Evolutionary conservation across 2,888 invertebrate species (phyloP).

Genomic region (Ryuthela nishihirai): DNA sequence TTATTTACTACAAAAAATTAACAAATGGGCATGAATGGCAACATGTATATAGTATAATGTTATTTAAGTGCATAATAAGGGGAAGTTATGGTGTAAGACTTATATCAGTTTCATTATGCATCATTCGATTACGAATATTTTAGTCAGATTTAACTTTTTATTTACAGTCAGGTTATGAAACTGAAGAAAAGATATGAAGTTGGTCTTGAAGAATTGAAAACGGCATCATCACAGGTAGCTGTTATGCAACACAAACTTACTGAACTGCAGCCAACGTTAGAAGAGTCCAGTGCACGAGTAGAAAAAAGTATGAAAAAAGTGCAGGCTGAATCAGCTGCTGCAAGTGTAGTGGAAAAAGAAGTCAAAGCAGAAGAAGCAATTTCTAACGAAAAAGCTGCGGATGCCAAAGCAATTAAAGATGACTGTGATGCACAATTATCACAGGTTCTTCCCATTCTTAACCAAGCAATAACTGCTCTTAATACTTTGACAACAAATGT

Average conservation of each 20-base stretch:
- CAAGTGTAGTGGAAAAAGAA: slow-evolving; percentile 90
- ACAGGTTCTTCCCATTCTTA: slow-evolving; percentile 90
- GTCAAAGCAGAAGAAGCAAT: slow-evolving; percentile 89
- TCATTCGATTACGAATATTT: too few relatives aligned
- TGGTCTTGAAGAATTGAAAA: slow-evolving; percentile 86
- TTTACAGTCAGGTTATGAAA: slow-evolving; percentile 28
- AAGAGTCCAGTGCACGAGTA: slow-evolving; percentile 81
- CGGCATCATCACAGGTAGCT: slow-evolving; percentile 83
- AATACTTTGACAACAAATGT: slow-evolving; percentile 80
- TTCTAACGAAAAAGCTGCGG: slow-evolving; percentile 85
- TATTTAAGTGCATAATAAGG: too few relatives aligned
- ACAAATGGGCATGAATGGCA: too few relatives aligned
- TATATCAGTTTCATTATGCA: too few relatives aligned
- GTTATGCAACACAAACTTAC: slow-evolving; percentile 82
- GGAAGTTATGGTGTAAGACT: too few relatives aligned
- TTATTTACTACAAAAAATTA: too few relatives aligned
- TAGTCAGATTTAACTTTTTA: too few relatives aligned
- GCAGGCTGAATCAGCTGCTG: slow-evolving; percentile 90
- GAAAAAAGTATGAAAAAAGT: slow-evolving; percentile 94
- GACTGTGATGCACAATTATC: slow-evolving; percentile 96
- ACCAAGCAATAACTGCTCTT: slow-evolving; percentile 84
- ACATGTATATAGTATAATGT: too few relatives aligned
- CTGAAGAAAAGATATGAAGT: slow-evolving; percentile 62
- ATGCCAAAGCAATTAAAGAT: slow-evolving; percentile 92
- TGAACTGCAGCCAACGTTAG: slow-evolving; percentile 79